Conservation (phyloP, 2,797 vertebrate species). For the Sardinella longiceps region DNA sequence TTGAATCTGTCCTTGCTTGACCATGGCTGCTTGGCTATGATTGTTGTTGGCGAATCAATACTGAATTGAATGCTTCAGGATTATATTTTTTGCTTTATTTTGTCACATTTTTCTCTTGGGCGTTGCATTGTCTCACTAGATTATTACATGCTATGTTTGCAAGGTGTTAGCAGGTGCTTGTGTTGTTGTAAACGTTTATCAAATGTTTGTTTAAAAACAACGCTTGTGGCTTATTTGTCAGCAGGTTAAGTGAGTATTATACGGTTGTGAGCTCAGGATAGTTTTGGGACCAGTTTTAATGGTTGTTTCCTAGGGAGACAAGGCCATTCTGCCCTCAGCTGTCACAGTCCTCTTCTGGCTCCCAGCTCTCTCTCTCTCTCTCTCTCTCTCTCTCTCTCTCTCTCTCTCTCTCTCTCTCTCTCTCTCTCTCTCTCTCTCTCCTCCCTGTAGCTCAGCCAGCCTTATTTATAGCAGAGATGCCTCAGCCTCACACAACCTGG, state of each 20-base stretch:
- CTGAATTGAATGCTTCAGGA: too few relatives aligned
- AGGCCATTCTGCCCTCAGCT: conserved; percentile 77
- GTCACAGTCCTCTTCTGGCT: conserved; percentile 70
- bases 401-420: too few relatives aligned
- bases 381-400: too few relatives aligned
- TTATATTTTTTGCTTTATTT: background rate
- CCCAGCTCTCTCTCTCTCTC: too few relatives aligned
- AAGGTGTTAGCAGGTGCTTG: background rate
- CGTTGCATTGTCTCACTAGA: background rate
- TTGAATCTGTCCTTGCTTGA: background rate
- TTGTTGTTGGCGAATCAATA: background rate
- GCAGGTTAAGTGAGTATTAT: conserved; percentile 34
- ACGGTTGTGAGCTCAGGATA: conserved; percentile 40
- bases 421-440: background rate
- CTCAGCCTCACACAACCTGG: conserved; percentile 65
- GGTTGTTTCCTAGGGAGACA: conserved; percentile 65
- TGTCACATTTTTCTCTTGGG: background rate
- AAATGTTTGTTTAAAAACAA: background rate
- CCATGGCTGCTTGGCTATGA: background rate
- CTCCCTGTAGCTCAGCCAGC: conserved; percentile 60
- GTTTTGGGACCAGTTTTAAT: conserved; percentile 64
- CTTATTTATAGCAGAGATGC: conserved; percentile 75
- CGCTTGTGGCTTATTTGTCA: conserved; percentile 46
- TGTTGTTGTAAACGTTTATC: background rate
- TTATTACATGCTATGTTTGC: background rate